Base-by-base conservation (phyloP, 2,797 vertebrate species). In the Muscicapa comitata region DNA sequence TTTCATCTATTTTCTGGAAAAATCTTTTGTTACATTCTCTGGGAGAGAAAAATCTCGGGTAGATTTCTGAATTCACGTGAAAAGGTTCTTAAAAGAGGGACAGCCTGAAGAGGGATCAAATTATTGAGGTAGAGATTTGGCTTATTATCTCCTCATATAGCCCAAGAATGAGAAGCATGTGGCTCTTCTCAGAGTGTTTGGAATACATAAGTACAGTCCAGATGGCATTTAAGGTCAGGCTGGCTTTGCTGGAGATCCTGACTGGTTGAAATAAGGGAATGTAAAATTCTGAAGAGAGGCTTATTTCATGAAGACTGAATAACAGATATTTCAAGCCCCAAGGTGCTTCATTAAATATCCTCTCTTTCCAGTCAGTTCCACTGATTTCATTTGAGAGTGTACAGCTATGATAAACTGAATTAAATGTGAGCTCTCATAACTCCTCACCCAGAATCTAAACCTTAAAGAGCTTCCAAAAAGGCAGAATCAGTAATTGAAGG, bases 401-500 rank as follows among this genome's bases (percentile, higher is more conserved):
- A 72, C 31, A 85, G 53, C 57, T 95, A 55, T 83, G 88, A 94
- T 94, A 95, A 94, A 88, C 77, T 17, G 23, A 73, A 92, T 82
- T 94, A 85, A 79, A 88, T 55, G 96, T 79, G 90, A 92, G 62
- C 43, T 87, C 59, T 97, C 77, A n/a, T 90, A 97, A 43, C 31
- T 63, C 38, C 29, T 97, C 28, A 65, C 38, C 50, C 50, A 74
- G 16, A 82, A 35, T 79, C 50, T 65, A 67, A 94, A 73, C 47
- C 57, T 87, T 87, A 86, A 81, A 93, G 29, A 75, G 35, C 19
- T 70, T 89, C 70, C 37, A 45, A 57, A 80, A 92, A 84, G 40
- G 63, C 42, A 76, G 86, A 42, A 50, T 11, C 18, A n/a, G 61
- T 83, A 71, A 68, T 18, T 25, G 54, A 86, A 82, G 61, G 23